Evolutionary conservation across 2,888 invertebrate species (phyloP), one percentile per base, ranked within the genome.

Genomic region (Ormyrus thymus): DNA sequence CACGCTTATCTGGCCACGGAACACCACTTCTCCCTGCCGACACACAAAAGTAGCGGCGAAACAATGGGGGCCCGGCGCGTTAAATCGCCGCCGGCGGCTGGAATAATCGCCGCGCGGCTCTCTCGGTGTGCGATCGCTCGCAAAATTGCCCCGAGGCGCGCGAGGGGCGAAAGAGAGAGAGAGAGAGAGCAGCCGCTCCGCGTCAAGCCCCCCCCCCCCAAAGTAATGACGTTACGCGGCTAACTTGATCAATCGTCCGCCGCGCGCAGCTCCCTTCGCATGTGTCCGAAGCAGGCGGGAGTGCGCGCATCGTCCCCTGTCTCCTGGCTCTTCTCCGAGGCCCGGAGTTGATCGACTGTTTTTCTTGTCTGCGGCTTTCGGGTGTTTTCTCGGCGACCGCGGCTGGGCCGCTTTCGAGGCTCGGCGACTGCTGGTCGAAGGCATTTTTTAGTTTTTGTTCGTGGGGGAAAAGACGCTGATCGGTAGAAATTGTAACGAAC

Each of bases 81-180:
- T 15, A 71, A 64, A 73, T 64, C 46, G 61, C n/a, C 72, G 7
- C 55, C 45, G 29, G 48, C 58, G 48, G 83, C 84, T 83, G 83
- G 85, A 86, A 86, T 88, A 87, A 88, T 88, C 86, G 85, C 29
- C 83, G 81, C 83, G 85, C 29, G 83, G 81, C 83, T 85, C 83
- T n/a, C 43, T 29, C 29, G 29, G 61, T 11, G 85, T 84, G 86
- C 87, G 85, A 86, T 84, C 84, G 86, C 85, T 82, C 84, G 82
- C 83, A 86, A 86, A 88, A 89, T 89, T 89, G 89, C 88, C 86
- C 87, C 87, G 86, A 86, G 84, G n/a, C n/a, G 29, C 29, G 29
- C 29, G 83, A 84, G 81, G 59, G 78, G 82, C 81, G 81, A 29
- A n/a, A n/a, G 29, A 29, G 29, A 29, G 29, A 50, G 75, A 78